A percentile compares a stretch with the other conserved stretches of the same genome.
phyloP scores from a whole-genome alignment of 1,140 invertebrate genomes.

The Tetramorium simillimum region DNA sequence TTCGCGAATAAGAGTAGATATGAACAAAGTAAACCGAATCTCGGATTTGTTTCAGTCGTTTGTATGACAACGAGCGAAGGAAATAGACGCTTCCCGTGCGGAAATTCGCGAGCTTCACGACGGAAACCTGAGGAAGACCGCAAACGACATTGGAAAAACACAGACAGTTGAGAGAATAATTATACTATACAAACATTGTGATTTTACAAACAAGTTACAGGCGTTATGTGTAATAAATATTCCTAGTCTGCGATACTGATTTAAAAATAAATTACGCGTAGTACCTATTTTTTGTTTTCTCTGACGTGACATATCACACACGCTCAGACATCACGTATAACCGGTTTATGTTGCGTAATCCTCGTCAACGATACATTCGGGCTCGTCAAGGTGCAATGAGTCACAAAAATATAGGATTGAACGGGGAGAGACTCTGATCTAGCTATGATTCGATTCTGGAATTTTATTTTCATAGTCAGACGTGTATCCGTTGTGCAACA shows the following conservation, averaged over 20 bases:
- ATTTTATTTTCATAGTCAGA: constrained; percentile 97
- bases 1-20: not conserved
- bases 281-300: not conserved
- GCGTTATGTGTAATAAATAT: not conserved
- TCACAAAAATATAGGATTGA: not conserved
- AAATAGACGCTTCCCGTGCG: constrained; percentile 61
- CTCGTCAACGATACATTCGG: not conserved
- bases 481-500: constrained; percentile 97
- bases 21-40: constrained; percentile 7
- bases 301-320: not conserved
- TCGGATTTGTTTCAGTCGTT: constrained; percentile 49
- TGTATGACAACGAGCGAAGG: not conserved
- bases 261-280: not conserved
- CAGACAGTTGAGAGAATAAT: not conserved
- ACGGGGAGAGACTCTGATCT: constrained; percentile 85
- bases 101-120: constrained; percentile 58
- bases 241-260: not conserved
- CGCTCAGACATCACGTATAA: constrained; percentile 7
- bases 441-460: constrained; percentile 97
- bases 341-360: constrained; percentile 25
- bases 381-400: constrained; percentile 19
- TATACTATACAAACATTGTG: not conserved
- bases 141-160: constrained; percentile 17
- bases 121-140: constrained; percentile 65
- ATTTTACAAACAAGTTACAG: not conserved